A percentile compares a stretch with the other conserved stretches of the same genome.
These are phyloP conservation scores for Habroteleia sp. DNA, from an alignment of 2,888 invertebrate species.

Conservation along the genomic window DNA sequence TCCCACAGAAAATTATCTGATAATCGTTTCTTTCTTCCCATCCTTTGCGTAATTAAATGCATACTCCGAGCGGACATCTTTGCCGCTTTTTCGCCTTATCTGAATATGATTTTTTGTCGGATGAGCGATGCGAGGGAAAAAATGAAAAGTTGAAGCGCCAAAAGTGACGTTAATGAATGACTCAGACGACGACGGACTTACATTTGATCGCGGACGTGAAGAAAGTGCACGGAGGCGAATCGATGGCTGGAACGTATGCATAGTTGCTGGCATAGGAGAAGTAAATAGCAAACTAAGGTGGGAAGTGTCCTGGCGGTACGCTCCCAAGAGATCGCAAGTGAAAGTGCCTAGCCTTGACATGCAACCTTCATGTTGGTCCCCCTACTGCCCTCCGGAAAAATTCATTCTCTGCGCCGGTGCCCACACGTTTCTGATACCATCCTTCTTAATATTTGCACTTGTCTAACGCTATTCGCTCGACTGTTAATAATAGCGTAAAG, in stretches of 20 bases:
- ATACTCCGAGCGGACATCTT: not conserved
- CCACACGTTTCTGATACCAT: conserved; percentile 34
- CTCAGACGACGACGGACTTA: no score
- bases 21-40: conserved; percentile 27
- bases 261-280: conserved; percentile 37
- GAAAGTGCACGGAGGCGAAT: conserved; percentile 42
- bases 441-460: conserved; percentile 12
- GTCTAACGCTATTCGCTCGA: not conserved
- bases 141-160: no score
- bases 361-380: conserved; percentile 76
- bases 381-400: conserved; percentile 58
- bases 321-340: conserved; percentile 78
- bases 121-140: no score
- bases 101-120: no score
- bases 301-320: conserved; percentile 74
- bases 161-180: no score
- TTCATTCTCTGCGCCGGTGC: conserved; percentile 10
- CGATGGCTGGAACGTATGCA: conserved; percentile 21
- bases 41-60: conserved; percentile 28
- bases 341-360: conserved; percentile 80
- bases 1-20: conserved; percentile 53
- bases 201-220: conserved; percentile 22
- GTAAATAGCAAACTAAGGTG: conserved; percentile 74
- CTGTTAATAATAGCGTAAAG: conserved; percentile 1
- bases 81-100: not conserved